Evolutionary conservation across 1,140 invertebrate species (phyloP).

Genomic region (Drosophila teissieri): DNA sequence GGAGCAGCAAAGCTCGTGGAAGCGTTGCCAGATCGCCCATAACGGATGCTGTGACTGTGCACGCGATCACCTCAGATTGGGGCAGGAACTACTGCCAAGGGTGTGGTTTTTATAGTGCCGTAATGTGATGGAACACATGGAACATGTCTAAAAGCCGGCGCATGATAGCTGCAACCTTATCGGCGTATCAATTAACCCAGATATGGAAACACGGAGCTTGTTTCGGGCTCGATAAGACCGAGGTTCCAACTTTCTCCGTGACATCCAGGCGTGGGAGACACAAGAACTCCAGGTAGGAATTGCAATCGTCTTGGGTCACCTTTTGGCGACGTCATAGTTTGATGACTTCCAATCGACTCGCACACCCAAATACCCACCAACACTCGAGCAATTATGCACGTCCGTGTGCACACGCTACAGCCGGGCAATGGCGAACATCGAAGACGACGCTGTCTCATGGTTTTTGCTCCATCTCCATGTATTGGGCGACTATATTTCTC

Average conservation of each 20-base stretch:
- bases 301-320: conserved; percentile 34
- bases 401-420: conserved; percentile 37
- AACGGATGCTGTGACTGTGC: conserved; percentile 40
- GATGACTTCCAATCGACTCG: conserved; percentile 61
- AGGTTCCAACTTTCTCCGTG: conserved; percentile 5
- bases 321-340: conserved; percentile 71
- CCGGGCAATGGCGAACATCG: conserved; percentile 53
- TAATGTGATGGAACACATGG: neutral
- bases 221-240: conserved; percentile 30
- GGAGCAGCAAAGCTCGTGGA: conserved; percentile 1
- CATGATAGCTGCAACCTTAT: conserved; percentile 48
- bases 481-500: conserved; percentile 47
- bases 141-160: conserved; percentile 1
- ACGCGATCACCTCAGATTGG: conserved; percentile 3
- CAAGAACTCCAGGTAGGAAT: conserved; percentile 3
- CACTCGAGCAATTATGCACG: conserved; percentile 34
- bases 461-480: conserved; percentile 44
- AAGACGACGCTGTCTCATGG: conserved; percentile 49
- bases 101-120: conserved; percentile 18
- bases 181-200: conserved; percentile 70
- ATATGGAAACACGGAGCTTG: conserved; percentile 56
- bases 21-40: conserved; percentile 29
- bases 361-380: conserved; percentile 29
- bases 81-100: neutral
- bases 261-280: neutral